Evolutionary conservation across 2,797 vertebrate species (phyloP).

Genomic region (Nothura maculosa): DNA sequence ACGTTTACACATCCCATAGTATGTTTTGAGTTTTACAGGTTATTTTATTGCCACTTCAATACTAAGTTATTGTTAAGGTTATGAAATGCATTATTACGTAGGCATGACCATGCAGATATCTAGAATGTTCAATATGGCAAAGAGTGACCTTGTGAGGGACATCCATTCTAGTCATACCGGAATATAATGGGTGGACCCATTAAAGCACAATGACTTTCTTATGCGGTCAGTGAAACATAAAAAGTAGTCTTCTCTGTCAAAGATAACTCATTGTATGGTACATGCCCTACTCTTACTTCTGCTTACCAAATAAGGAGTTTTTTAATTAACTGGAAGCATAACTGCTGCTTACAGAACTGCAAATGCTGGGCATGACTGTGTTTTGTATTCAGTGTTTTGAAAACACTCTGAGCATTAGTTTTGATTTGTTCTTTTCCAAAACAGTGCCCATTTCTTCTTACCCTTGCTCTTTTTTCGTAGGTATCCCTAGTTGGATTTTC

Average conservation of each 20-base stretch:
- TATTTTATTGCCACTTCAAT: background rate
- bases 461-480: background rate
- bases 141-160: background rate
- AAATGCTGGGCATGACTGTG: background rate
- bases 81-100: background rate
- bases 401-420: background rate
- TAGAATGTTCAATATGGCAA: background rate
- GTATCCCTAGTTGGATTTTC: background rate
- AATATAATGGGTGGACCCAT: background rate
- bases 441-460: background rate
- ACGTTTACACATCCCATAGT: background rate
- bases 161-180: background rate
- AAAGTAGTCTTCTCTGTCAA: background rate
- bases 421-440: background rate
- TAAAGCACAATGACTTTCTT: background rate
- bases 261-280: background rate
- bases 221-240: background rate
- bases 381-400: background rate
- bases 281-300: background rate
- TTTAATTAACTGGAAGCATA: background rate
- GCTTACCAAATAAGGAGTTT: background rate
- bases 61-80: background rate
- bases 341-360: background rate
- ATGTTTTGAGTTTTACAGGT: background rate
- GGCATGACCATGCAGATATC: background rate